Evolutionary conservation across 1,140 invertebrate genomes (phyloP).

Genomic region (Cydia fagiglandana): DNA sequence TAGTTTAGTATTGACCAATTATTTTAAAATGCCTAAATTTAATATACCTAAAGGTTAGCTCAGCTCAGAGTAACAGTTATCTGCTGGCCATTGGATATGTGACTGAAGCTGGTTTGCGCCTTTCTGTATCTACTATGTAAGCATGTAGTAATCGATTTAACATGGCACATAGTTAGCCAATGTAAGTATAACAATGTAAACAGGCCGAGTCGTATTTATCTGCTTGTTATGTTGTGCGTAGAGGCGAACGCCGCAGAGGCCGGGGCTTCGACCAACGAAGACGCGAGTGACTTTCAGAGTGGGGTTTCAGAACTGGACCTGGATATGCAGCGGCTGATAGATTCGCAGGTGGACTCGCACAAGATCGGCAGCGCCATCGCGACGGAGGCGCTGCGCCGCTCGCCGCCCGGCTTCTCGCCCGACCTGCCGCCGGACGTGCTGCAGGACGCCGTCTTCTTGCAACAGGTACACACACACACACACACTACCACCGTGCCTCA

Average conservation of each 20-base stretch:
- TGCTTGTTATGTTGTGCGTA: constrained; percentile 25
- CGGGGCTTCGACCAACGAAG: constrained; percentile 23
- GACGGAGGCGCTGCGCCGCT: constrained; percentile 83
- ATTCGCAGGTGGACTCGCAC: constrained; percentile 87
- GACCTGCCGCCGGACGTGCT: constrained; percentile 60
- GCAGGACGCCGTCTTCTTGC: constrained; percentile 57
- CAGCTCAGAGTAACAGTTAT: neutral
- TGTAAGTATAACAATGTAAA: constrained; percentile 5
- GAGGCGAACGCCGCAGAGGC: constrained; percentile 11
- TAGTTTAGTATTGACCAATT: neutral
- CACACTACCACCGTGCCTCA: too few relatives aligned
- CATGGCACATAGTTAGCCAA: neutral
- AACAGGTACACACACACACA: constrained; percentile 45
- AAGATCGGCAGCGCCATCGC: constrained; percentile 90
- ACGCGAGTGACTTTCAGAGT: constrained; percentile 26
- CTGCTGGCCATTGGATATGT: neutral
- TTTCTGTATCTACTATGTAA: neutral
- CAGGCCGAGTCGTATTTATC: constrained; percentile 19
- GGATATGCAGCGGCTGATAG: constrained; percentile 85
- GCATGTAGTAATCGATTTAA: neutral
- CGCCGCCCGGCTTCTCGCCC: constrained; percentile 70
- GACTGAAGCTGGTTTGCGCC: neutral
- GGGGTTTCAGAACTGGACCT: constrained; percentile 69
- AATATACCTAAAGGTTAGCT: too few relatives aligned
- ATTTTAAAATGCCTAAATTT: neutral